These are phyloP conservation scores for Aromia moschata DNA, from an alignment of 2,888 invertebrate species.

Conservation along the genomic window DNA sequence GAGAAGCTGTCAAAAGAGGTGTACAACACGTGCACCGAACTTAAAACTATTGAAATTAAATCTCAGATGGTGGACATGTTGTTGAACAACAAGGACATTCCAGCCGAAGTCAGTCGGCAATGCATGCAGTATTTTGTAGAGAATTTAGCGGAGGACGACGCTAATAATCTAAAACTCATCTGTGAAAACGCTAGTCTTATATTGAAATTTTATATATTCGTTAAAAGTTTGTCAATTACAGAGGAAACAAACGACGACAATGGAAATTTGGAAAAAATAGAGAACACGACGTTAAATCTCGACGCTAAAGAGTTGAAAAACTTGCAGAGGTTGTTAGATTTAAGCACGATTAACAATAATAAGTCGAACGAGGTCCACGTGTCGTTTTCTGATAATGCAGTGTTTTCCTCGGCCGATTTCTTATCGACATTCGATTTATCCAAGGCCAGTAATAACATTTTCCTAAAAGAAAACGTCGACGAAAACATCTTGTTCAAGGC, in stretches of 20 bases:
- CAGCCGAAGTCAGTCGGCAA: constrained; percentile 69
- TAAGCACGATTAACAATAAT: constrained; percentile 62
- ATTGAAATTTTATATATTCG: constrained; percentile 52
- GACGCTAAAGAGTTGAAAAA: constrained; percentile 70
- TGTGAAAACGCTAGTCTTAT: constrained; percentile 54
- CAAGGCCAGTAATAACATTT: constrained; percentile 55
- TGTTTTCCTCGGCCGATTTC: constrained; percentile 67
- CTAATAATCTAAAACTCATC: constrained; percentile 49
- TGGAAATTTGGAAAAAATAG: constrained; percentile 44
- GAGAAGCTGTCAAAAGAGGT: constrained; percentile 67
- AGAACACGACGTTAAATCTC: constrained; percentile 53
- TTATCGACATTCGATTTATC: constrained; percentile 65
- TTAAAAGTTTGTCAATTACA: constrained; percentile 33
- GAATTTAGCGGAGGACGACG: constrained; percentile 49
- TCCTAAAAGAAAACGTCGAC: constrained; percentile 60
- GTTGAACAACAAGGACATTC: constrained; percentile 70
- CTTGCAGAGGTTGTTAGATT: constrained; percentile 71
- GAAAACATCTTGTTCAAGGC: constrained; percentile 60
- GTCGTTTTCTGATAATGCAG: constrained; percentile 65
- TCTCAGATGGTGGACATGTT: constrained; percentile 78
- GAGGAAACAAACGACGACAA: constrained; percentile 44
- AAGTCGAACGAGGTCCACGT: constrained; percentile 62
- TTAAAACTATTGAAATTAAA: constrained; percentile 77
- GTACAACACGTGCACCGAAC: constrained; percentile 68
- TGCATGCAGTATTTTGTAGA: constrained; percentile 63